Base-by-base conservation (phyloP, 2,113 vertebrate genomes). In the Lophura nycthemera region DNA sequence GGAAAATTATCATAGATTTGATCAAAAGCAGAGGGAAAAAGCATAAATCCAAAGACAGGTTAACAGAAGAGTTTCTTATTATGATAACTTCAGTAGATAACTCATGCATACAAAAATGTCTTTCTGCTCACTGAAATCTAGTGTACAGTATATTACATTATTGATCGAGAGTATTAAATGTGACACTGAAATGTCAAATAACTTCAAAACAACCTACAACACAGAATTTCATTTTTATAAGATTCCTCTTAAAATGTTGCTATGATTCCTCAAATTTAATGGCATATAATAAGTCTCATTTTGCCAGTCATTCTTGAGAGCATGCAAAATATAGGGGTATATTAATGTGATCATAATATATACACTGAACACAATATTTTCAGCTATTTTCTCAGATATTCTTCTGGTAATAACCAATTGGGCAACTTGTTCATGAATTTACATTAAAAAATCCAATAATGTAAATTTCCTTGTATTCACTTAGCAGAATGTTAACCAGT, bases 1-100 rank as follows among this genome's bases (percentile, higher is more conserved):
- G 6, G 56, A 90, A 94, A 93, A 90, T 94, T 88, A 90, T 81
- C 71, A 74, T 40, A 71, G 77, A 60, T 95, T 92, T 95, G 76
- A 95, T 95, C 84, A 90, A 93, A 94, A 83, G 22, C 43, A 85
- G 54, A 64, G 71, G 75, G 86, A 54, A 91, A 54, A 79, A 22
- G 5, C 32, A 50, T 73, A 93, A 94, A 86, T 93, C 38, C 60
- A 78, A 92, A 93, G 64, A 24, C 42, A 91, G 72, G 78, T 90
- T 93, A 95, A 95, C 45, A 75, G 47, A 78, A 63, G 32, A 74
- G 17, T 91, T 90, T 92, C 54, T 78, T 65, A 82, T 21, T 74
- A 50, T 18, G 75, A 24, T 81, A 65, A 89, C 48, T 89, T 66
- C 32, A 66, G 42, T 13, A 81, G 90, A 60, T 93, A 95, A 70